Evolutionary conservation across 2,113 vertebrate genomes (phyloP).

Genomic region (Puntigrus tetrazona): DNA sequence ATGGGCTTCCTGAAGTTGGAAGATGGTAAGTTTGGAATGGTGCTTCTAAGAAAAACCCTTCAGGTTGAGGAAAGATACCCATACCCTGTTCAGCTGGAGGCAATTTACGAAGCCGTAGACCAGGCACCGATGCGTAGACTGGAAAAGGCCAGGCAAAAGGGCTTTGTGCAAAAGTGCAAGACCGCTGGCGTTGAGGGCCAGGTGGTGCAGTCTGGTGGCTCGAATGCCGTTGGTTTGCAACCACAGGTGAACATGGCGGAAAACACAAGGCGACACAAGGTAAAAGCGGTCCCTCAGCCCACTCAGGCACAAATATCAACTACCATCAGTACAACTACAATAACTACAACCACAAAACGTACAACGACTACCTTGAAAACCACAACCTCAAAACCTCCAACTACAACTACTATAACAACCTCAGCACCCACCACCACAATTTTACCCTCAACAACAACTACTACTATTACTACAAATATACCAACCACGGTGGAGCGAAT

Average conservation of each 20-base stretch:
- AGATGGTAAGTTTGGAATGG: constrained; percentile 87
- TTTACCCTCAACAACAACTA: constrained; percentile 38
- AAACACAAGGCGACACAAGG: constrained; percentile 57
- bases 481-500: constrained; percentile 19
- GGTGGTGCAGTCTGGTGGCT: constrained; percentile 66
- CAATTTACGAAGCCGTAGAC: constrained; percentile 86
- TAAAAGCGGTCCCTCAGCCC: constrained; percentile 31
- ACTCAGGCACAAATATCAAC: constrained; percentile 7
- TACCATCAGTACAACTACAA: constrained; percentile 21
- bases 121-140: constrained; percentile 80
- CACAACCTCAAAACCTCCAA: constrained; percentile 28
- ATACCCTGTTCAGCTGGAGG: constrained; percentile 85
- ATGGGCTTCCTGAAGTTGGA: constrained; percentile 86
- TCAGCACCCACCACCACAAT: constrained; percentile 15
- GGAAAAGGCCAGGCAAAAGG: constrained; percentile 86
- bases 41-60: constrained; percentile 84
- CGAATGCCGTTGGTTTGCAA: constrained; percentile 58
- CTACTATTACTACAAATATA: constrained; percentile 45
- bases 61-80: constrained; percentile 87
- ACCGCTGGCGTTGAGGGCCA: constrained; percentile 84
- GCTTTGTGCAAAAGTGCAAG: constrained; percentile 85
- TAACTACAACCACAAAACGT: constrained; percentile 11
- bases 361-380: background rate
- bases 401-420: constrained; percentile 25
- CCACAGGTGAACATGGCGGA: constrained; percentile 23